Evolutionary conservation across 2,797 vertebrate species (phyloP).

Genomic region (Gobionotothen gibberifrons): DNA sequence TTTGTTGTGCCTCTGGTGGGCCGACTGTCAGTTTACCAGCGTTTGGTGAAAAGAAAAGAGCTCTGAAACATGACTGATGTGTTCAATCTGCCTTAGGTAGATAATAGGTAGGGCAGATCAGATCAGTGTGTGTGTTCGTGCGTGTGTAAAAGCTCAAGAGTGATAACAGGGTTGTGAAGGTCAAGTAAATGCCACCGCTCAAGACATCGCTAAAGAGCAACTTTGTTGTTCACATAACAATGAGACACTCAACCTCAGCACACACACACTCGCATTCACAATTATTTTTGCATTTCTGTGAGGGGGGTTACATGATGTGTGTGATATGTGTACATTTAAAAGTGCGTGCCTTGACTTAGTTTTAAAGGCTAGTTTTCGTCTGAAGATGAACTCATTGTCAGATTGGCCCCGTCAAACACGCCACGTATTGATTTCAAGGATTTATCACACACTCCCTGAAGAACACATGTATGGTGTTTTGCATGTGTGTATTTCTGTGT

Average conservation of each 20-base stretch:
- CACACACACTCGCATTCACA: conserved; percentile 8
- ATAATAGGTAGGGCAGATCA: conserved; percentile 19
- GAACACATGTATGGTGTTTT: conserved; percentile 56
- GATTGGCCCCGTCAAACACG: conserved; percentile 49
- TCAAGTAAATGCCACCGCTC: conserved; percentile 78
- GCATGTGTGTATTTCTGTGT: conserved; percentile 48
- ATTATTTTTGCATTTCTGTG: conserved; percentile 19
- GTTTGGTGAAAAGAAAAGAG: conserved; percentile 34
- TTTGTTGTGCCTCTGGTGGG: conserved; percentile 43
- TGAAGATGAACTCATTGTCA: conserved; percentile 42
- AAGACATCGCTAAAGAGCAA: conserved; percentile 67
- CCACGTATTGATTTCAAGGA: conserved; percentile 64
- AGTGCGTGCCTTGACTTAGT: conserved; percentile 12
- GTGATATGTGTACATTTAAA: background rate
- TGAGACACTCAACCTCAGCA: conserved; percentile 52
- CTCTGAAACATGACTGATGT: conserved; percentile 39
- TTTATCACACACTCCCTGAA: conserved; percentile 55
- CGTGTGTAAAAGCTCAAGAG: conserved; percentile 20
- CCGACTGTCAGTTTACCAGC: conserved; percentile 47
- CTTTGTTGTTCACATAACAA: conserved; percentile 71
- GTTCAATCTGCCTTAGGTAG: conserved; percentile 13
- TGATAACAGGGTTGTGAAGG: conserved; percentile 67
- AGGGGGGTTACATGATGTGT: background rate
- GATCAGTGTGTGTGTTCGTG: background rate
- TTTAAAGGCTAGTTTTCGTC: conserved; percentile 56